Evolutionary conservation across 2,113 vertebrate species (phyloP), one percentile per base, ranked within the genome.

Genomic region (Uropsilus gracilis): DNA sequence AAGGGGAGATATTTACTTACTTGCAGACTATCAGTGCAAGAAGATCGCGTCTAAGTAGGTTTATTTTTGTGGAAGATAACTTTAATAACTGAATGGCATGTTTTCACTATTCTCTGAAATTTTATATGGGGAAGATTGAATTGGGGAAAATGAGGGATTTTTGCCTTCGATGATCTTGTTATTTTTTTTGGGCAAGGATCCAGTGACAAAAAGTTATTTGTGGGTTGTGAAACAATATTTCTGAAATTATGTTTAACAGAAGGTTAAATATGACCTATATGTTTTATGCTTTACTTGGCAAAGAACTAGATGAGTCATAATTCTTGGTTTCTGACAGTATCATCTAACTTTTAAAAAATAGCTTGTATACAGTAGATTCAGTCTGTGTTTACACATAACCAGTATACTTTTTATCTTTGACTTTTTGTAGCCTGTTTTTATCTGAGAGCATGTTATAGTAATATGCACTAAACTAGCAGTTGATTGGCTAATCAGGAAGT

Each of bases 21-120:
- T 99, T 93, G 97, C 99, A 57, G 99, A 99, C 89, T 99, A 99
- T 97, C 99, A 99, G 95, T 99, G 99, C 98, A 99, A 99, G 97
- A 99, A 99, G 98, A 98, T 99, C 95, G 99, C 99, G 94, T 99
- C 99, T 28, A 99, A 99, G 99, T 99, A 97, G 97, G 99, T 98
- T 11, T 44, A 82, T 75, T 97, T 84, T 80, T 94, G 48, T 95
- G 34, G 90, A 96, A 48, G 61, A 95, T 95, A 42, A 81, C 55
- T 77, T 86, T 64, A 75, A 30, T 57, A 57, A 68, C 32, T 73
- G n/a, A 77, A 6, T 50, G 46, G 76, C 18, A 48, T 26, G 34
- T 83, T 78, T 75, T 39, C 59, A 46, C 28, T 76, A 2, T 66
- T 13, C 32, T 91, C 24, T 80, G 13, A 85, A 93, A 48, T 80